These are phyloP conservation scores for Reticulitermes lucifugus DNA, from an alignment of 2,888 invertebrate species.

Conservation along the genomic window DNA sequence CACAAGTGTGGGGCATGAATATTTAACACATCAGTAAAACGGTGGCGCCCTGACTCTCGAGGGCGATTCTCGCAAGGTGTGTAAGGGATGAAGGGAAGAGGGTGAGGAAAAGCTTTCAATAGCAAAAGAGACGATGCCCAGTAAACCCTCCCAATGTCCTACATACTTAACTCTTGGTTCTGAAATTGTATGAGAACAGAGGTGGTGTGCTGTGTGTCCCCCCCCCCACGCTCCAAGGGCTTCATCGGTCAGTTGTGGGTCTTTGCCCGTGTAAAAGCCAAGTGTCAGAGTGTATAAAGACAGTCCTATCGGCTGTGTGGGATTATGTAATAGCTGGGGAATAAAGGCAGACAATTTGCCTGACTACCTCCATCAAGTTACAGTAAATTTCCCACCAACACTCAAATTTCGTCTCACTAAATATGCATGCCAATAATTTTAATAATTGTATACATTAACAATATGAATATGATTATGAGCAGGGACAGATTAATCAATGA, in stretches of 20 bases:
- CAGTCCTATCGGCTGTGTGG: constrained; percentile 22
- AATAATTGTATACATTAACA: too few relatives aligned
- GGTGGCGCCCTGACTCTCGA: constrained; percentile 38
- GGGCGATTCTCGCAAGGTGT: constrained; percentile 44
- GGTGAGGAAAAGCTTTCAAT: constrained; percentile 49
- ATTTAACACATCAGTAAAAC: constrained; percentile 53
- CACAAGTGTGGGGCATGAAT: constrained; percentile 53
- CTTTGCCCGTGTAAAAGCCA: constrained; percentile 14
- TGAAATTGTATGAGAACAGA: constrained; percentile 48
- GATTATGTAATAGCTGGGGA: neutral
- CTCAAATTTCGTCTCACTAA: too few relatives aligned
- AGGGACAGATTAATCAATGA: too few relatives aligned
- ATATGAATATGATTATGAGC: too few relatives aligned
- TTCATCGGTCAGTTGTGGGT: constrained; percentile 34
- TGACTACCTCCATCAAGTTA: too few relatives aligned
- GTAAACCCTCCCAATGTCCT: constrained; percentile 29
- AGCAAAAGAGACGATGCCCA: constrained; percentile 48
- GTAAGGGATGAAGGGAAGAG: constrained; percentile 42
- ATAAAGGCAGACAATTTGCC: neutral
- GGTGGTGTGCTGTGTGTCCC: neutral
- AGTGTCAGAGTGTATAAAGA: constrained; percentile 20
- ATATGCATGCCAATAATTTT: too few relatives aligned
- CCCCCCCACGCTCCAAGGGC: constrained; percentile 13
- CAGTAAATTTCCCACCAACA: too few relatives aligned
- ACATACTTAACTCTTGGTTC: constrained; percentile 49